These are phyloP conservation scores for Achatina immaculata DNA, from an alignment of 1,140 invertebrate species.

Conservation along the genomic window DNA sequence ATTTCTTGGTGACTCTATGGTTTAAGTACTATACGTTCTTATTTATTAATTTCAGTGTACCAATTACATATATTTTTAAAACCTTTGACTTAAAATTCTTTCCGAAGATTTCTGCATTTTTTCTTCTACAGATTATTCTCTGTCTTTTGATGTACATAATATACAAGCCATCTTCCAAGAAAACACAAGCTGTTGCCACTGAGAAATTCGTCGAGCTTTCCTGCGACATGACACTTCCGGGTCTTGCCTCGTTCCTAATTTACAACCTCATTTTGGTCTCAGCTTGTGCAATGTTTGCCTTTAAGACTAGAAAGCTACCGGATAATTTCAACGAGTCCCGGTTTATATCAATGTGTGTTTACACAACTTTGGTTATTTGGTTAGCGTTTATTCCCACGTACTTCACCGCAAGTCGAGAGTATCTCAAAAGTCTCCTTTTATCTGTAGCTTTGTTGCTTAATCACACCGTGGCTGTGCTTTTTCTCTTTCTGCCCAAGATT, in stretches of 20 bases:
- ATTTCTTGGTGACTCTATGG: no score
- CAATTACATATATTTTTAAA: no score
- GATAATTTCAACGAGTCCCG: constrained; percentile 36
- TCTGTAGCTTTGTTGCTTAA: constrained; percentile 53
- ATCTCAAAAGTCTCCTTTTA: constrained; percentile 48
- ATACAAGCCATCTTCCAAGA: constrained; percentile 5
- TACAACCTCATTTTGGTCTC: constrained; percentile 90
- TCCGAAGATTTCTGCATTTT: no score
- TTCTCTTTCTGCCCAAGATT: constrained; percentile 58
- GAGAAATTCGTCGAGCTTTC: constrained; percentile 44
- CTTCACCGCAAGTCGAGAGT: constrained; percentile 43
- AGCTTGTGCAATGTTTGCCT: constrained; percentile 89
- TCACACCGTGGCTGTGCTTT: constrained; percentile 51
- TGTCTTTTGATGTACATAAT: constrained; percentile 21
- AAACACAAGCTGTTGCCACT: constrained; percentile 24
- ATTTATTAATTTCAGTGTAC: no score
- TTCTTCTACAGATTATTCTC: constrained; percentile 40
- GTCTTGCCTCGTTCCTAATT: constrained; percentile 72
- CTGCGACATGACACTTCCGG: constrained; percentile 27
- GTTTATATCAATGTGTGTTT: constrained; percentile 15
- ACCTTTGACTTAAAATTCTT: no score
- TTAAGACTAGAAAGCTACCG: constrained; percentile 73
- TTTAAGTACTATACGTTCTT: no score
- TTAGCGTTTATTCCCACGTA: constrained; percentile 39
- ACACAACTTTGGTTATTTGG: constrained; percentile 13